phyloP scores from a whole-genome alignment of 1,140 invertebrate species.

The Latrodectus geometricus region DNA sequence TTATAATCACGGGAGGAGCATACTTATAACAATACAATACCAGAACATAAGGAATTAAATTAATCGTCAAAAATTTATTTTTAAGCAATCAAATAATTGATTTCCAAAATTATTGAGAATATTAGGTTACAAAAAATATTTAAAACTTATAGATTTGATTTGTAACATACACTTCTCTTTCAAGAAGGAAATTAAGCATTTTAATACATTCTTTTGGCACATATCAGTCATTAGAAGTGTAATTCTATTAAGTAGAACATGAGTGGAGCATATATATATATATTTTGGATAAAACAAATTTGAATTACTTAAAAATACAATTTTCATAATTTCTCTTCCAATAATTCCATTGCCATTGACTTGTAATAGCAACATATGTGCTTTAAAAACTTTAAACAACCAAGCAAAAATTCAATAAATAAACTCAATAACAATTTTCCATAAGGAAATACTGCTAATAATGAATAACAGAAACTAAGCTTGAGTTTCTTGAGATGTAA shows the following conservation, averaged over 20 bases:
- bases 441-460: conserved; percentile 40
- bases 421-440: background rate
- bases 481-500: conserved; percentile 3
- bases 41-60: background rate
- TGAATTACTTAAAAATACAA: background rate
- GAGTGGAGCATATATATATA: background rate
- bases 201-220: background rate
- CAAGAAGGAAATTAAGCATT: background rate
- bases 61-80: background rate
- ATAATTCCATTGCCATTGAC: background rate
- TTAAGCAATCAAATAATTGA: background rate
- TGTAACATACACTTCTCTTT: background rate
- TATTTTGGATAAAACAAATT: background rate
- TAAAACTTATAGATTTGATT: background rate
- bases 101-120: background rate
- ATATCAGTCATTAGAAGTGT: background rate
- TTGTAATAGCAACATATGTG: background rate
- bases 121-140: background rate
- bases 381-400: background rate
- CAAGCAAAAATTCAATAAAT: background rate
- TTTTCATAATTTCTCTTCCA: background rate
- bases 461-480: conserved; percentile 11
- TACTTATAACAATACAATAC: background rate
- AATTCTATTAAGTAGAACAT: background rate
- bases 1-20: background rate